Evolutionary conservation across 1,140 invertebrate species (phyloP).

Genomic region (Diplogasteroides magnus): DNA sequence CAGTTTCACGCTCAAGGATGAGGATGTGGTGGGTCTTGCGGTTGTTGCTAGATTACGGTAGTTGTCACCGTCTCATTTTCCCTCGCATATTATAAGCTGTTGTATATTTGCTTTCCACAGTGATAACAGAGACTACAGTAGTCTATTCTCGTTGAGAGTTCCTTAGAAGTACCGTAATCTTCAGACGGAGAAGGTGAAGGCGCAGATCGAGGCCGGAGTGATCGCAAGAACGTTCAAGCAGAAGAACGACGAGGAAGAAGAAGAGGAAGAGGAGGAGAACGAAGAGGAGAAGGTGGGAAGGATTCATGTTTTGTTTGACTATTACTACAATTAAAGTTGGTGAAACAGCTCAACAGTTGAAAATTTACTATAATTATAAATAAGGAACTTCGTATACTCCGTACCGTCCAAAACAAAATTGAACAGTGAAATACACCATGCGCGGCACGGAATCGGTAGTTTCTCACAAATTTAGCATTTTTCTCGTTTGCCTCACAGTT

Average conservation of each 20-base stretch:
- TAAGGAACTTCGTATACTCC: background rate
- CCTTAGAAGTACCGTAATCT: no score
- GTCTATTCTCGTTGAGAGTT: no score
- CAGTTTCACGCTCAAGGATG: background rate
- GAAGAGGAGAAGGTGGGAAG: conserved; percentile 12
- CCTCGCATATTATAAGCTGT: no score
- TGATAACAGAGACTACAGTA: no score
- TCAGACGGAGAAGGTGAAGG: background rate
- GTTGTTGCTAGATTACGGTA: background rate
- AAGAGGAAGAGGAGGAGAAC: conserved; percentile 43
- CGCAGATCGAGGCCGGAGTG: background rate
- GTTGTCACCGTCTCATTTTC: no score
- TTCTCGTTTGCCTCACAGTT: no score
- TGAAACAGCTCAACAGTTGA: conserved; percentile 1
- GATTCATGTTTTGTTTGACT: conserved; percentile 3
- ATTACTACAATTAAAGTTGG: no score
- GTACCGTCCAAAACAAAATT: background rate
- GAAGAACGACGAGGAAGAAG: background rate
- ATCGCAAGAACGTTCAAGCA: background rate
- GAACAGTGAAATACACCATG: no score
- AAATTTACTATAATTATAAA: conserved; percentile 12
- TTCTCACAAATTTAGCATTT: no score
- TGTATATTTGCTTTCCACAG: no score
- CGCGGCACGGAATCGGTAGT: no score
- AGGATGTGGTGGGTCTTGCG: background rate